Conservation (phyloP, 2,888 invertebrate genomes). For the Gymnoscelis rufifasciata region DNA sequence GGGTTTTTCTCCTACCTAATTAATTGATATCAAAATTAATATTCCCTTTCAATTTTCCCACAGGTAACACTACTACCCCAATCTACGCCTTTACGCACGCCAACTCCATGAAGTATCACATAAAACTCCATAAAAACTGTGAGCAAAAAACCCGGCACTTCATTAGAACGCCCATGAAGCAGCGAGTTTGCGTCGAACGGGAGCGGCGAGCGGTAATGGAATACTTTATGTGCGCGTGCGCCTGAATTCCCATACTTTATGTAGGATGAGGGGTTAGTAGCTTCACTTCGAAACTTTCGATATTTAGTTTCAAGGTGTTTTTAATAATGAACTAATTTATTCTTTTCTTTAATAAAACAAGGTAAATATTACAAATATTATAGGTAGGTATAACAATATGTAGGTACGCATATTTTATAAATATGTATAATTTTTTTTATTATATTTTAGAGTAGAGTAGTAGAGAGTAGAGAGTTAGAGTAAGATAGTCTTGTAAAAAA, state of each 20-base stretch:
- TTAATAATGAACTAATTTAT: too few relatives aligned
- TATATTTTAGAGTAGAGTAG: too few relatives aligned
- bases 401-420: too few relatives aligned
- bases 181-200: constrained; percentile 35
- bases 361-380: too few relatives aligned
- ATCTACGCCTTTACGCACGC: constrained; percentile 8
- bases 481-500: too few relatives aligned
- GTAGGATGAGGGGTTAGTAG: constrained; percentile 63
- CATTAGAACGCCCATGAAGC: constrained; percentile 53
- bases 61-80: constrained; percentile 1
- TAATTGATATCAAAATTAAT: background rate
- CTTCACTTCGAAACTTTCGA: constrained; percentile 63
- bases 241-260: constrained; percentile 66
- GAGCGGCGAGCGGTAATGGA: constrained; percentile 29
- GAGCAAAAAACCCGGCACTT: constrained; percentile 43
- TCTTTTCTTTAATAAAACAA: too few relatives aligned
- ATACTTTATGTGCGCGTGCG: constrained; percentile 52
- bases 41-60: background rate
- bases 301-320: too few relatives aligned
- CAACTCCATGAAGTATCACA: constrained; percentile 39
- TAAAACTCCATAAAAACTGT: constrained; percentile 33
- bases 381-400: too few relatives aligned
- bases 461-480: too few relatives aligned
- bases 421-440: too few relatives aligned
- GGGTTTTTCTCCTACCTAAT: too few relatives aligned